Percentiles rank a stretch among this genome's conserved stretches.
Evolutionary conservation across 2,888 invertebrate genomes (phyloP).

Genomic region (Epirrhoe alternata): DNA sequence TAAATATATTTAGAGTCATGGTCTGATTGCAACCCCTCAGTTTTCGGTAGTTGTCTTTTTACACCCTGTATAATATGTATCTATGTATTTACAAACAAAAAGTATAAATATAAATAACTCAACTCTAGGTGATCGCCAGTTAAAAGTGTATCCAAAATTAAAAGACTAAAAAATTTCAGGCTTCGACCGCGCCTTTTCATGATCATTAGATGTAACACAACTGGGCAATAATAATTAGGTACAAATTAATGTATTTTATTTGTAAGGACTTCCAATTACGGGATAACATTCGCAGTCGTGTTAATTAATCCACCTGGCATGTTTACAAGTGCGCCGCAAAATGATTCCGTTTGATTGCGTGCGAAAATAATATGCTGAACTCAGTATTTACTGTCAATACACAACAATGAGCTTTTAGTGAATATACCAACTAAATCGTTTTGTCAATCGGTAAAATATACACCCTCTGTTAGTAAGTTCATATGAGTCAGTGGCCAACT

Average conservation of each 20-base stretch:
- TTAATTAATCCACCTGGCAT: slow-evolving; percentile 1
- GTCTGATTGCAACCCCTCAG: too few relatives aligned
- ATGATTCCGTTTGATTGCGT: not conserved
- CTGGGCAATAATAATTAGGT: not conserved
- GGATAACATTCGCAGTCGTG: slow-evolving; percentile 1
- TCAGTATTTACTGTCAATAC: not conserved
- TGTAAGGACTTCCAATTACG: not conserved
- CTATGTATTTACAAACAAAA: too few relatives aligned
- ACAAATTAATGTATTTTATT: not conserved
- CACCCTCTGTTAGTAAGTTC: not conserved
- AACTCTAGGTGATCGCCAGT: too few relatives aligned
- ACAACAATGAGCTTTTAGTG: not conserved
- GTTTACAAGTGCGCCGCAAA: slow-evolving; percentile 1
- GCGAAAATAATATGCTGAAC: not conserved
- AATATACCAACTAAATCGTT: too few relatives aligned
- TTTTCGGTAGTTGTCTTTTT: too few relatives aligned
- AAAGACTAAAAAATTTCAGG: too few relatives aligned
- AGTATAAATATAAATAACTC: too few relatives aligned
- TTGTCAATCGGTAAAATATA: not conserved
- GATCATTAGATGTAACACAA: not conserved
- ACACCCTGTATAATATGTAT: too few relatives aligned
- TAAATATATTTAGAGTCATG: too few relatives aligned
- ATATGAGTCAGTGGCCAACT: too few relatives aligned
- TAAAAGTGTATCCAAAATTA: too few relatives aligned
- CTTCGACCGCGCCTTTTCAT: not conserved